A percentile compares a stretch with the other conserved stretches of the same genome.
Conservation (phyloP, 2,888 invertebrate species). For the Trissoscelio sp. region DNA sequence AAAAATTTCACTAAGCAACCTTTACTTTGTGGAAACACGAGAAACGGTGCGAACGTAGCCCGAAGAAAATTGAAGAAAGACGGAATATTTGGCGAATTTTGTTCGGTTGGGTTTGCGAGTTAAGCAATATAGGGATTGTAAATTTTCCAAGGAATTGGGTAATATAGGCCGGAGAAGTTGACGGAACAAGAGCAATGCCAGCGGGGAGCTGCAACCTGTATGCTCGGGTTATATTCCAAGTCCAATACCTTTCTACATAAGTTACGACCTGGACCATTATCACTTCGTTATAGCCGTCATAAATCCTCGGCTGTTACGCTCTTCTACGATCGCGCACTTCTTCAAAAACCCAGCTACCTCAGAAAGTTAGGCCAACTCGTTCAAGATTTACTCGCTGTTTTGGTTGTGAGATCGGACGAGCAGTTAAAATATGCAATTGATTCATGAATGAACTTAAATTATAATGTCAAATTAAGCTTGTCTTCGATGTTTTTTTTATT, state of each 20-base stretch:
- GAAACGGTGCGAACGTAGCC: neutral
- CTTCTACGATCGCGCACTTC: slow-evolving; percentile 69
- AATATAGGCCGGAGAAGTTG: slow-evolving; percentile 72
- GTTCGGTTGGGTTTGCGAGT: slow-evolving; percentile 25
- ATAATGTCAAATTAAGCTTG: slow-evolving; percentile 36
- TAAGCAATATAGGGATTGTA: slow-evolving; percentile 56
- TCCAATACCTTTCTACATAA: slow-evolving; percentile 75
- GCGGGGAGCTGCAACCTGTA: slow-evolving; percentile 78
- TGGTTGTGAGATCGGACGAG: slow-evolving; percentile 32
- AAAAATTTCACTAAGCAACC: too few species aligned
- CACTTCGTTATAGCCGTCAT: slow-evolving; percentile 81
- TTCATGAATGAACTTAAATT: slow-evolving; percentile 47
- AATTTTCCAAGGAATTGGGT: slow-evolving; percentile 61
- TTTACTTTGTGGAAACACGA: too few species aligned
- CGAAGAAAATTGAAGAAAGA: slow-evolving; percentile 53
- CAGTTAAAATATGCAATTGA: slow-evolving; percentile 53
- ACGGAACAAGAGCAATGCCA: slow-evolving; percentile 78
- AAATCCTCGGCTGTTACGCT: slow-evolving; percentile 78
- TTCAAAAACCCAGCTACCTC: slow-evolving; percentile 55
- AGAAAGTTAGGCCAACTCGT: slow-evolving; percentile 60
- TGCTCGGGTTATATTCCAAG: slow-evolving; percentile 73
- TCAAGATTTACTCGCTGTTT: slow-evolving; percentile 46
- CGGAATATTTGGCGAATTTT: slow-evolving; percentile 59
- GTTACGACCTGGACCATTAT: slow-evolving; percentile 80
- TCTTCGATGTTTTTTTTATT: too few species aligned